Evolutionary conservation across 2,113 vertebrate genomes (phyloP), one percentile per base, ranked within the genome.

Genomic region (Seriola dumerili): DNA sequence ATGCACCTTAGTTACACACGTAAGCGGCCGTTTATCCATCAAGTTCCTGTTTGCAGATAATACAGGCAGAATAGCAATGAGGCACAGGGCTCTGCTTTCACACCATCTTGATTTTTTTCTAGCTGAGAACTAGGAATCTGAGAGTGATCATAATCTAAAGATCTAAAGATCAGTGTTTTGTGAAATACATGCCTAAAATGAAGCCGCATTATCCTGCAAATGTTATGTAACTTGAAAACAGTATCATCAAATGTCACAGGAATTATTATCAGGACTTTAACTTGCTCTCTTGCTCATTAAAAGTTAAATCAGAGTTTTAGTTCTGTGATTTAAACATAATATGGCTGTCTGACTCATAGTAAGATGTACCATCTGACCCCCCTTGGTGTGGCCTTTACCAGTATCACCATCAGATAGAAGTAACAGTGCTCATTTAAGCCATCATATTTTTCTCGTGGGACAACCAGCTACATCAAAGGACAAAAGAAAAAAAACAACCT

Each of bases 391-490:
- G 77, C 77, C n/a, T 89, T 90, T 88, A 83, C 67, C 62, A 63
- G 63, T 48, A 87, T 52, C 72, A 65, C 65, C 69, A 80, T 70
- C 75, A 80, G 74, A 84, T 19, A 21, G 63, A 85, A 46, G 59
- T 71, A 80, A 81, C 69, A 29, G 65, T 14, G 14, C 88, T 92
- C 89, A 88, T 92, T 90, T 89, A 72, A 89, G 81, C n/a, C 38
- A 74, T 84, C 72, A 87, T 89, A 50, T 63, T 65, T 63, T 65
- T 62, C 78, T 78, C 34, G 3, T 71, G 74, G 82, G 82, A 73
- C 40, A 62, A 71, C 21, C 32, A 44, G 54, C 72, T 54, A 46
- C 78, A 90, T 85, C 76, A 90, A 91, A 88, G 57, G 38, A 88
- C 72, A 76, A 70, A 86, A 69, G n/a, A 85, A 67, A 21, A 48